Percentiles rank a stretch among this genome's conserved stretches.
Evolutionary conservation across 2,797 vertebrate genomes (phyloP).

Genomic region (Myotis findleyi): DNA sequence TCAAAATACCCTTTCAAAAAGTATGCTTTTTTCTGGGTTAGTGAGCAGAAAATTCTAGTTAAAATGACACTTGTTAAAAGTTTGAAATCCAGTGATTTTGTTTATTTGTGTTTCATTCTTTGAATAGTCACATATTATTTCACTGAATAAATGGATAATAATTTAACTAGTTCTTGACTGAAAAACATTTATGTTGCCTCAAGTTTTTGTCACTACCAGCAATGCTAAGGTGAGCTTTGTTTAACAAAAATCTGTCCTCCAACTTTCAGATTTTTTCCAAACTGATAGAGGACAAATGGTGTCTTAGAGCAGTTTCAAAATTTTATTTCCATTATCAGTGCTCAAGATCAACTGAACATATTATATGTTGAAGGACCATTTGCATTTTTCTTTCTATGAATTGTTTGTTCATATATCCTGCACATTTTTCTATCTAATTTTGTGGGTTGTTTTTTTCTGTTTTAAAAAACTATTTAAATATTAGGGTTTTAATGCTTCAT

Average conservation of each 20-base stretch:
- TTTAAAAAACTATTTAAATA: neutral
- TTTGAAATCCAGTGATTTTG: neutral
- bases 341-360: neutral
- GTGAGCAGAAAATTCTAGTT: neutral
- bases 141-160: neutral
- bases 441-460: neutral
- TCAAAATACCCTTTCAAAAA: constrained; percentile 13
- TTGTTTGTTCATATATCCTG: neutral
- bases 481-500: neutral
- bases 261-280: neutral
- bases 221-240: neutral
- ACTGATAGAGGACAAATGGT: neutral
- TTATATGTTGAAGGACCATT: neutral
- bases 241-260: neutral
- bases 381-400: neutral
- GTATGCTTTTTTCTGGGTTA: neutral
- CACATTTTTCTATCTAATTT: neutral
- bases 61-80: neutral
- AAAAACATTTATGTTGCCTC: constrained; percentile 1
- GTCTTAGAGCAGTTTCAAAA: neutral
- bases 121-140: neutral
- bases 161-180: neutral
- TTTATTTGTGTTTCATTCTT: constrained; percentile 1
- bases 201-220: neutral
- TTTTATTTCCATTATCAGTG: neutral